phyloP scores from a whole-genome alignment of 1,140 invertebrate species.

The Apocrypta bakeri region DNA sequence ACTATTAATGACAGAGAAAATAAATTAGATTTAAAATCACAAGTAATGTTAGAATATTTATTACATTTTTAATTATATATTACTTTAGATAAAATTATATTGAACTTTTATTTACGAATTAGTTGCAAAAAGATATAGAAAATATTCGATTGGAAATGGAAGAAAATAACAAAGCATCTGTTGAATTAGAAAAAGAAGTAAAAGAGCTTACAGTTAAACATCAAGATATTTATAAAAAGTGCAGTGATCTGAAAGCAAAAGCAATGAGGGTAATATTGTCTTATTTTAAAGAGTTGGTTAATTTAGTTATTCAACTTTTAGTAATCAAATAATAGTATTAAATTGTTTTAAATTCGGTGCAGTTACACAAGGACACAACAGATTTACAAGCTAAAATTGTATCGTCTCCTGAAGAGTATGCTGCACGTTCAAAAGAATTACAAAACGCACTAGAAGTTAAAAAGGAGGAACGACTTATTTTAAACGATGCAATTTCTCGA shows the following conservation, averaged over 20 bases:
- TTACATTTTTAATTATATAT: background rate
- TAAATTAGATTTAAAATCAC: slow-evolving; percentile 47
- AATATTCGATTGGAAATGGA: slow-evolving; percentile 36
- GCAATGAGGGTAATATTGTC: slow-evolving; percentile 22
- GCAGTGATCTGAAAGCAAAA: slow-evolving; percentile 48
- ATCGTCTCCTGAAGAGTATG: slow-evolving; percentile 58
- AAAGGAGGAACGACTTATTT: slow-evolving; percentile 53
- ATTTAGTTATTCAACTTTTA: slow-evolving; percentile 8
- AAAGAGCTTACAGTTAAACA: slow-evolving; percentile 23
- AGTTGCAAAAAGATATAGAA: slow-evolving; percentile 57
- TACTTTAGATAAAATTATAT: background rate
- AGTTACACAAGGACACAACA: slow-evolving; percentile 55
- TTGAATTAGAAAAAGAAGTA: slow-evolving; percentile 42
- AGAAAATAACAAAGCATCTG: slow-evolving; percentile 40
- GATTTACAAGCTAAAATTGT: slow-evolving; percentile 61
- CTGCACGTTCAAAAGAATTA: slow-evolving; percentile 54
- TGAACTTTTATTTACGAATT: background rate
- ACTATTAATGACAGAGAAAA: slow-evolving; percentile 51
- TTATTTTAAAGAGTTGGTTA: no score
- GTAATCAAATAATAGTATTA: background rate
- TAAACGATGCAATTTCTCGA: slow-evolving; percentile 53
- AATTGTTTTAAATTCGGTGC: slow-evolving; percentile 1
- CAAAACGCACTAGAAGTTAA: slow-evolving; percentile 51
- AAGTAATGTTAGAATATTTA: slow-evolving; percentile 26
- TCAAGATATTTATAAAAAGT: slow-evolving; percentile 38